Evolutionary conservation across 2,888 invertebrate species (phyloP).

Genomic region (Ditylenchus weischeri): DNA sequence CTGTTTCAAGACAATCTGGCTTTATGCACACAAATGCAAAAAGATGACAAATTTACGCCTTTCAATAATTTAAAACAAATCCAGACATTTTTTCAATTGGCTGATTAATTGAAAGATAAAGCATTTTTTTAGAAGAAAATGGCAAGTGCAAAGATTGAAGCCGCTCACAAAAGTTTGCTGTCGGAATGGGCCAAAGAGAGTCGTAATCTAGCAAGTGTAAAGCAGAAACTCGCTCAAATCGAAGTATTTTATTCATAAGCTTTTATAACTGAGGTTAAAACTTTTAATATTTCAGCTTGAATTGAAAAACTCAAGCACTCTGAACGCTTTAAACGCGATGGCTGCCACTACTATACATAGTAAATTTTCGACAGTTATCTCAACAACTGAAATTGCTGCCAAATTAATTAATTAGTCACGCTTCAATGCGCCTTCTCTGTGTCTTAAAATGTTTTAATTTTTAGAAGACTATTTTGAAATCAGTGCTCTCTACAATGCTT

Average conservation of each 20-base stretch:
- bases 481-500: conserved; percentile 91
- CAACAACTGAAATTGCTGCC: no score
- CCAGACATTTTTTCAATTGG: no score
- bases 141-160: conserved; percentile 22
- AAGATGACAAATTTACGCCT: no score
- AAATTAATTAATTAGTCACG: no score
- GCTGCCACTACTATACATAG: conserved; percentile 34
- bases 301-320: conserved; percentile 17
- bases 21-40: no score
- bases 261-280: background rate
- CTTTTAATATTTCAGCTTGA: conserved; percentile 26
- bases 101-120: no score
- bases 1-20: no score
- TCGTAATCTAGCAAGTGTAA: conserved; percentile 28
- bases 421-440: no score
- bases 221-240: conserved; percentile 36
- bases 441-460: conserved; percentile 39
- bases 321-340: conserved; percentile 16
- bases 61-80: no score
- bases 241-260: conserved; percentile 23
- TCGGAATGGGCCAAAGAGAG: conserved; percentile 41
- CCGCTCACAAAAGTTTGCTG: conserved; percentile 43
- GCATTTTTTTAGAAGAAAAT: no score
- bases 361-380: conserved; percentile 15
- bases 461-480: conserved; percentile 84